Evolutionary conservation across 1,140 invertebrate genomes (phyloP), one percentile per base, ranked within the genome.

Genomic region (Trinorchestia longiramus): DNA sequence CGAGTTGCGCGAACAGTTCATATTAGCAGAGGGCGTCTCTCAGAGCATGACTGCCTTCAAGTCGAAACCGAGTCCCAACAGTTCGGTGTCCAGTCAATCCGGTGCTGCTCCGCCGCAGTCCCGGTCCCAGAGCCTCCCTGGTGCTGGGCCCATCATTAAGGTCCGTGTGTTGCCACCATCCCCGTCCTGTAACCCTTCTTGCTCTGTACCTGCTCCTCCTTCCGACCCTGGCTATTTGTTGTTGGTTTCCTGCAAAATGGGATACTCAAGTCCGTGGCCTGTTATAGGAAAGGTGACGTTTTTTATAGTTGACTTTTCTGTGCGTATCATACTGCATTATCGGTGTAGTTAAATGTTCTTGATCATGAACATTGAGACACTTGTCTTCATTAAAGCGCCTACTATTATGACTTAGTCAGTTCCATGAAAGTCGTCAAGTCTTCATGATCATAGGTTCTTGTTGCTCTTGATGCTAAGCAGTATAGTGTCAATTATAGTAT

Each of bases 1-100:
- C 97, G 99, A 99, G 98, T 98, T 99, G 97, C 98, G 99, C 97
- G 99, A 99, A 98, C 99, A 99, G 98, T 99, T 99, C 98, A 99
- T 99, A 97, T 98, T 99, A 98, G 99, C 99, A 97, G 99, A 99
- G 97, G 99, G 99, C 97, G 99, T 99, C 96, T 99, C 99, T 97
- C 99, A 99, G 98, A 99, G 98, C 97, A 99, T 99, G 99, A 98
- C 99, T 97, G 98, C 99, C 97, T 99, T 99, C 98, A 98, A 98
- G 97, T 96, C 98, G 98, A 97, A 97, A 96, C 96, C 97, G 77
- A 98, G 98, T 97, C 98, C 98, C 95, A 97, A 97, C 97, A 97
- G 97, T 97, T 98, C 98, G 97, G 98, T 98, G 96, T 98, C 98
- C 96, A 98, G 98, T 97, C 97, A 98, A 97, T 98, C 98, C 87